Evolutionary conservation across 2,888 invertebrate genomes (phyloP), one percentile per base, ranked within the genome.

Genomic region (Azorinus chamasolen): DNA sequence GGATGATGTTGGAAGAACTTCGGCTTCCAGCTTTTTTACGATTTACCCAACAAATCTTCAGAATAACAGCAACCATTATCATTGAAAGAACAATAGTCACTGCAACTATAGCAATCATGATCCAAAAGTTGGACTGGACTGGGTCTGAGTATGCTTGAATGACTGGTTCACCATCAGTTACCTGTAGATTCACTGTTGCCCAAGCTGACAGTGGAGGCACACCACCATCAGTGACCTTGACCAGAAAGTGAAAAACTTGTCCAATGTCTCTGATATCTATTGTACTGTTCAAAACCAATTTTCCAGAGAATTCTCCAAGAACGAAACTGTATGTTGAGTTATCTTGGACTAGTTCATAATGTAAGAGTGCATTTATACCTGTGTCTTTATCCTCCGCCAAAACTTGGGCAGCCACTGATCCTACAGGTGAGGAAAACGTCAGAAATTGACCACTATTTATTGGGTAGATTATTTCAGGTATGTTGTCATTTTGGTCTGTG

Each of bases 401-500:
- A 0, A 90, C 63, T 46, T 72, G 71, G 2, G 86, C 63, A 5
- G 88, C 79, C 6, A 81, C 45, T 0, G 80, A 73, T 0, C 84
- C 83, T 2, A 75, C 66, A 0, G 72, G 37, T 0, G 70, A 65
- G 25, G 83, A 69, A 1, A 75, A 79, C 1, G 76, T 69, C 10
- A 89, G 61, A 20, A 55, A 43, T 6, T 87, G 76, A 1, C 83
- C 81, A 61, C 87, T 79, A 77, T 72, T 68, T 22, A 78, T 85
- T 1, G 89, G 90, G 46, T 87, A 90, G 5, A 76, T 69, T 43
- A 91, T 89, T 14, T 83, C 64, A 0, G 92, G 92, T 1, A 65
- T 37, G 58, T 91, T 88, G 58, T 91, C 91, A 57, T 92, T 91
- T 14, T 86, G 75, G 61, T 91, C 92, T 10, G 78, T 68, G 0